Conservation (phyloP, 2,888 invertebrate genomes). For the Liposcelis brunnea region DNA sequence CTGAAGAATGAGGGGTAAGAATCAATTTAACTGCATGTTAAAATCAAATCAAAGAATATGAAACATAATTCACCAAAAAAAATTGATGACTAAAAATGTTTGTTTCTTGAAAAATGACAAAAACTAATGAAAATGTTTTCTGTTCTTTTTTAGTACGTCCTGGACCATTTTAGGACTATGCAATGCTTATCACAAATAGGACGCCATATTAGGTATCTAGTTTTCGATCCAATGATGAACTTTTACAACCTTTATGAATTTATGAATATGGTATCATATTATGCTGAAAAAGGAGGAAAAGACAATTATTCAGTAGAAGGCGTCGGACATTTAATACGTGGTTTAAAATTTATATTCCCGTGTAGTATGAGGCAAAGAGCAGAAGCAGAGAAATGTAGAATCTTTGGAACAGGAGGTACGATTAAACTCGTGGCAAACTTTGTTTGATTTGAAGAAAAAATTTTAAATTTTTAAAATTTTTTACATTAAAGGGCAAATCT, state of each 20-base stretch:
- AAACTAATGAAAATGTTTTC: no score
- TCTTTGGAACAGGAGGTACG: constrained; percentile 60
- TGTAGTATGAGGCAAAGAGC: constrained; percentile 50
- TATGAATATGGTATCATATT: constrained; percentile 63
- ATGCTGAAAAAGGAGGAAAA: constrained; percentile 35
- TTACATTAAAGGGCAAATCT: constrained; percentile 32
- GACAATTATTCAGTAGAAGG: constrained; percentile 25
- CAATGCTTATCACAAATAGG: constrained; percentile 52
- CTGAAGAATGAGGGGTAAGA: no score
- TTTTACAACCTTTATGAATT: constrained; percentile 72
- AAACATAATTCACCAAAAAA: no score
- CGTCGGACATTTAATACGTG: constrained; percentile 38
- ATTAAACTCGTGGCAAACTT: neutral
- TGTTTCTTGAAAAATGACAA: neutral
- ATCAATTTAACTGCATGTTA: no score
- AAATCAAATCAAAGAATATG: no score
- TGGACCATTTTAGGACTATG: constrained; percentile 57
- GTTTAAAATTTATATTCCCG: constrained; percentile 52
- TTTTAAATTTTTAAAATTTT: no score
- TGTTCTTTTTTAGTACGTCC: constrained; percentile 35
- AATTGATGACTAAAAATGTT: no score
- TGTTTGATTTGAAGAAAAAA: no score
- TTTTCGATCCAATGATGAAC: constrained; percentile 55
- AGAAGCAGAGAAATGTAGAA: constrained; percentile 39
- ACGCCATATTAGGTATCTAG: constrained; percentile 41